Percentiles rank a stretch among this genome's conserved stretches.
Evolutionary conservation across 2,113 vertebrate species (phyloP).

Genomic region (Nothoprocta perdicaria): DNA sequence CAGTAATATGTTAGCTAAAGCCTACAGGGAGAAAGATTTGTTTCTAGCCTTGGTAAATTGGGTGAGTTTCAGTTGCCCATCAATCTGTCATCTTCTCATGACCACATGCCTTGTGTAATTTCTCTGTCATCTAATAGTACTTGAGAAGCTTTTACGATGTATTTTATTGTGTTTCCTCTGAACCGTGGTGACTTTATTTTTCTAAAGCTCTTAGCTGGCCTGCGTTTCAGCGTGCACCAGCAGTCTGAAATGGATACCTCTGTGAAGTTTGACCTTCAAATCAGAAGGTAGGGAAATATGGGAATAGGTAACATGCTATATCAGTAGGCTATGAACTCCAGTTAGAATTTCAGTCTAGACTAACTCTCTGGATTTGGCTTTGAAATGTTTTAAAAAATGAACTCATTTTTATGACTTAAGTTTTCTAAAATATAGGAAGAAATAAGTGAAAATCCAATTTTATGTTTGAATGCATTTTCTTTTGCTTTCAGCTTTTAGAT

Average conservation of each 20-base stretch:
- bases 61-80: neutral
- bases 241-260: conserved; percentile 94
- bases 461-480: neutral
- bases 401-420: neutral
- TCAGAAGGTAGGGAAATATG: conserved; percentile 83
- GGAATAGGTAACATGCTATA: too few species aligned
- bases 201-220: conserved; percentile 85
- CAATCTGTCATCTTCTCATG: neutral
- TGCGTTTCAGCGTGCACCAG: conserved; percentile 94
- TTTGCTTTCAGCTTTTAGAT: neutral
- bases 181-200: neutral
- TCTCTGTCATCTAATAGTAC: neutral
- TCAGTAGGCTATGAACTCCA: neutral
- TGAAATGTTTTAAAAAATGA: fast-evolving
- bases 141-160: neutral
- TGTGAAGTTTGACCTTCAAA: conserved; percentile 92
- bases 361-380: neutral
- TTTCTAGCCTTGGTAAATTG: neutral
- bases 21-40: fast-evolving
- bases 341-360: neutral
- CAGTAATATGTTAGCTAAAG: neutral
- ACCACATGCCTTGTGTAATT: neutral
- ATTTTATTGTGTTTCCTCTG: neutral
- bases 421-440: neutral
- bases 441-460: neutral